These are phyloP conservation scores for Oreohelix idahoensis DNA, from an alignment of 1,140 invertebrate species.

Conservation along the genomic window DNA sequence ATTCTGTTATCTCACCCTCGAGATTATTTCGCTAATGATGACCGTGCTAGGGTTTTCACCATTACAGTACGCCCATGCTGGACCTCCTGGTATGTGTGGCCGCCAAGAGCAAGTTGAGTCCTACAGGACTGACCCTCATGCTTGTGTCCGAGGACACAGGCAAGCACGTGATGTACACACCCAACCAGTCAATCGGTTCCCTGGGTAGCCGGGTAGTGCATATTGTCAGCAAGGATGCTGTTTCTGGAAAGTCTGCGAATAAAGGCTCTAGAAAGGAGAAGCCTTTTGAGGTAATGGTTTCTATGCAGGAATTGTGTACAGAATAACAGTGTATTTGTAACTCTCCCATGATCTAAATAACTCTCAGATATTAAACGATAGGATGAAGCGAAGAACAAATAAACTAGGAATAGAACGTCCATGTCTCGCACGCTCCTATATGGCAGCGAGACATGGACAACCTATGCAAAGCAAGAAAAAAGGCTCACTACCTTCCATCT, in stretches of 20 bases:
- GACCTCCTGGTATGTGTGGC: constrained; percentile 85
- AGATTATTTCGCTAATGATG: not conserved
- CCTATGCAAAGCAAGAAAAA: too few relatives aligned
- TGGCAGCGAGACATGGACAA: too few relatives aligned
- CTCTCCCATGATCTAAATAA: too few relatives aligned
- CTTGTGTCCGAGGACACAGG: constrained; percentile 76
- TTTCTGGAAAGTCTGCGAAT: constrained; percentile 50
- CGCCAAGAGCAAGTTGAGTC: constrained; percentile 82
- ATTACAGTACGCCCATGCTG: constrained; percentile 85
- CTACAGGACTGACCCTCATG: constrained; percentile 81
- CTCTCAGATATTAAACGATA: too few relatives aligned
- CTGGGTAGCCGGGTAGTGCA: constrained; percentile 76
- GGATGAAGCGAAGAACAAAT: too few relatives aligned
- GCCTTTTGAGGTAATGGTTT: constrained; percentile 79
- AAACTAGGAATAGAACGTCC: too few relatives aligned
- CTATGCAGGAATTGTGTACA: too few relatives aligned
- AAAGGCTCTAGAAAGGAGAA: constrained; percentile 73
- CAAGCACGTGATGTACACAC: constrained; percentile 80
- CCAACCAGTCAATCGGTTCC: constrained; percentile 84
- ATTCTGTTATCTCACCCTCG: not conserved
- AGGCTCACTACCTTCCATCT: too few relatives aligned
- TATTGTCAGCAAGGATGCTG: constrained; percentile 74
- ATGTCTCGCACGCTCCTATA: too few relatives aligned
- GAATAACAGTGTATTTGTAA: too few relatives aligned
- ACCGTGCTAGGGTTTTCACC: not conserved